Conservation (phyloP, 1,140 invertebrate genomes). For the Brachionus angularis region DNA sequence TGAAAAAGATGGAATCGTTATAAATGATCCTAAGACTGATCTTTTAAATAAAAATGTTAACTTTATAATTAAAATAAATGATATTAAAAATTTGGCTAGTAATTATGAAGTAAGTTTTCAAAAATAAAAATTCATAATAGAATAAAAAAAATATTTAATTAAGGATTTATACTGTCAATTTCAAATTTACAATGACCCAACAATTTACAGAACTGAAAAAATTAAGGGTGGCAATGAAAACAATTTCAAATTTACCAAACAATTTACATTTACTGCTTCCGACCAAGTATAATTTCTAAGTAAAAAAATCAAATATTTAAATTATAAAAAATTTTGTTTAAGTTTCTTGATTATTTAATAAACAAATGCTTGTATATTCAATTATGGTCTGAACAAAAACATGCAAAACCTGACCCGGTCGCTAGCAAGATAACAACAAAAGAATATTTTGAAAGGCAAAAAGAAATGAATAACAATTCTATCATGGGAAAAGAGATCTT, state of each 20-base stretch:
- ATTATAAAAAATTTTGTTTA: background rate
- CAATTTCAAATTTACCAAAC: constrained; percentile 38
- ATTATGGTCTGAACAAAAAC: constrained; percentile 43
- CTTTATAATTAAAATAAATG: constrained; percentile 60
- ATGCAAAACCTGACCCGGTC: constrained; percentile 26
- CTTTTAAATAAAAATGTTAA: constrained; percentile 58
- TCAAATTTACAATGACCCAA: constrained; percentile 1
- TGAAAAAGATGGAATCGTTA: constrained; percentile 60
- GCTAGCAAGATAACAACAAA: constrained; percentile 16
- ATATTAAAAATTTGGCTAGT: constrained; percentile 46
- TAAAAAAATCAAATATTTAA: background rate
- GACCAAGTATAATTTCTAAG: constrained; percentile 15
- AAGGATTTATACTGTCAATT: constrained; percentile 44
- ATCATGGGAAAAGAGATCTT: constrained; percentile 5
- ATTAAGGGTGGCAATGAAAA: constrained; percentile 36
- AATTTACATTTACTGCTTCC: constrained; percentile 29
- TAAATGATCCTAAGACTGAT: constrained; percentile 58
- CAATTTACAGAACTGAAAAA: constrained; percentile 9
- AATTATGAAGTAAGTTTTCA: background rate
- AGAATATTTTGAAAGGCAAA: constrained; percentile 18
- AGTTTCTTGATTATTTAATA: constrained; percentile 38
- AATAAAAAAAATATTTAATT: constrained; percentile 19
- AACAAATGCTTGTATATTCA: constrained; percentile 39
- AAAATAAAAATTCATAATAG: background rate
- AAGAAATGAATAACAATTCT: constrained; percentile 20